phyloP scores from a whole-genome alignment of 2,888 invertebrate species.

The Cerceris rybyensis region DNA sequence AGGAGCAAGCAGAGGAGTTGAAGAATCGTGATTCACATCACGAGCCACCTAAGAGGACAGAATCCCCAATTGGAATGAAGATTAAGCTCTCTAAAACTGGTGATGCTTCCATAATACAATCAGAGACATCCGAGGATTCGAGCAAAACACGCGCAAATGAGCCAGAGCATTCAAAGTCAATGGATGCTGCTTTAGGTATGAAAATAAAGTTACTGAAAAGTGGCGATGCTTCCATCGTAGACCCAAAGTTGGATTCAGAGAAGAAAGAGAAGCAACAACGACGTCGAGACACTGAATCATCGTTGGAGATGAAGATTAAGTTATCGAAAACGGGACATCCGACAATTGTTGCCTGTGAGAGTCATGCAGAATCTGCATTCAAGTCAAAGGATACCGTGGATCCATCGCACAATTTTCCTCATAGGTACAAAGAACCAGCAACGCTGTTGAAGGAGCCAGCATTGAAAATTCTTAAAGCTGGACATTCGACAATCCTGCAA shows the following conservation, averaged over 20 bases:
- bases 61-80: slow-evolving; percentile 78
- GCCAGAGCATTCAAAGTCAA: slow-evolving; percentile 60
- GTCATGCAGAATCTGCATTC: slow-evolving; percentile 52
- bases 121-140: slow-evolving; percentile 36
- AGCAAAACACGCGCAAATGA: slow-evolving; percentile 42
- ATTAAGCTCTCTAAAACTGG: slow-evolving; percentile 79
- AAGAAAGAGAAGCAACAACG: slow-evolving; percentile 68
- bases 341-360: slow-evolving; percentile 75
- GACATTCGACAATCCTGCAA: slow-evolving; percentile 65
- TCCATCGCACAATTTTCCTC: slow-evolving; percentile 41
- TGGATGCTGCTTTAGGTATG: slow-evolving; percentile 73
- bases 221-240: slow-evolving; percentile 68
- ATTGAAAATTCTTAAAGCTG: slow-evolving; percentile 67
- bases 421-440: slow-evolving; percentile 58
- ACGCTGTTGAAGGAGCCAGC: slow-evolving; percentile 56
- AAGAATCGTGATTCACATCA: slow-evolving; percentile 43
- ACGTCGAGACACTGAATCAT: slow-evolving; percentile 58
- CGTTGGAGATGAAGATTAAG: slow-evolving; percentile 77
- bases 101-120: slow-evolving; percentile 71
- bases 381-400: slow-evolving; percentile 55
- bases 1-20: slow-evolving; percentile 56
- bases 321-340: slow-evolving; percentile 78
- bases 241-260: slow-evolving; percentile 66
- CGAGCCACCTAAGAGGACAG: slow-evolving; percentile 71
- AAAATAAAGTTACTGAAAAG: slow-evolving; percentile 78